Evolutionary conservation across 1,140 invertebrate genomes (phyloP).

Genomic region (Hylaeus volcanicus): DNA sequence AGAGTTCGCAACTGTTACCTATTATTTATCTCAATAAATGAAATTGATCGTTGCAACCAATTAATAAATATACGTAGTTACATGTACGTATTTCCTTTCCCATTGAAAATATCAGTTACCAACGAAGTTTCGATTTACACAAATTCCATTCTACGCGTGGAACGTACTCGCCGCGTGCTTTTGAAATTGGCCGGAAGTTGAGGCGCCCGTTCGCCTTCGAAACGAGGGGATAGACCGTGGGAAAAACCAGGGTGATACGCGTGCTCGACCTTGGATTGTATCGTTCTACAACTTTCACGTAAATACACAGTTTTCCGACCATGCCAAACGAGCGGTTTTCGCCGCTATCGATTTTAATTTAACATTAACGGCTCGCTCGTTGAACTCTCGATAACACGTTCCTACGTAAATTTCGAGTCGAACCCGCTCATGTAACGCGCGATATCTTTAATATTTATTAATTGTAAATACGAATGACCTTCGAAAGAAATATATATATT

Average conservation of each 20-base stretch:
- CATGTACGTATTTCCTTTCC: not conserved
- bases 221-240: constrained; percentile 42
- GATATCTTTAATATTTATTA: not conserved
- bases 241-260: constrained; percentile 37
- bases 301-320: constrained; percentile 12
- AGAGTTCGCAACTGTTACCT: too few species aligned
- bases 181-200: constrained; percentile 61
- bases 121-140: not conserved
- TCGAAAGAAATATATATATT: too few species aligned
- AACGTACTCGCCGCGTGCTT: constrained; percentile 11
- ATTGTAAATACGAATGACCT: constrained; percentile 21
- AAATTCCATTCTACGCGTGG: not conserved
- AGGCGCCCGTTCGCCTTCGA: constrained; percentile 45
- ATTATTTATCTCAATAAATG: too few species aligned
- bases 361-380: constrained; percentile 31
- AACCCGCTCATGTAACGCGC: not conserved
- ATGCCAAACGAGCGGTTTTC: constrained; percentile 24
- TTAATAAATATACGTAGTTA: too few species aligned
- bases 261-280: constrained; percentile 42
- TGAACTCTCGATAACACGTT: constrained; percentile 37
- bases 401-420: constrained; percentile 25
- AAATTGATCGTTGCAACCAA: too few species aligned
- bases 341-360: constrained; percentile 42
- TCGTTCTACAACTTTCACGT: not conserved
- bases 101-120: not conserved